Conservation (phyloP, 2,797 vertebrate species). For the Huso huso region DNA sequence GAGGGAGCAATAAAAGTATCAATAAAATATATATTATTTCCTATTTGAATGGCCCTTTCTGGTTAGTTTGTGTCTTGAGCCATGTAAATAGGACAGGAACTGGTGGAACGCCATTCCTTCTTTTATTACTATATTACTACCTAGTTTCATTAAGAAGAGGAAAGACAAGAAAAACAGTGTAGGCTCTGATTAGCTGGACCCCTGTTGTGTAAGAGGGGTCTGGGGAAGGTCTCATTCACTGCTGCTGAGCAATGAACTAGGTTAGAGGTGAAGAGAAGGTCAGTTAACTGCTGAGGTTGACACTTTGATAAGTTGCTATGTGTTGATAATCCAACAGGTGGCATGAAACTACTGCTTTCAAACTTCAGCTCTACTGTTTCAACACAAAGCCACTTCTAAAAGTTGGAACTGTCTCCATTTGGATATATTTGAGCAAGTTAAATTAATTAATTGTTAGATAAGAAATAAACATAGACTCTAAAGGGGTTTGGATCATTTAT, state of each 20-base stretch:
- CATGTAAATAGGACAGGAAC: constrained; percentile 6
- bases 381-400: constrained; percentile 17
- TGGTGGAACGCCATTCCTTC: constrained; percentile 3
- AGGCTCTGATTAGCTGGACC: constrained; percentile 15
- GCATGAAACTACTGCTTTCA: constrained; percentile 47
- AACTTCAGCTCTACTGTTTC: constrained; percentile 1
- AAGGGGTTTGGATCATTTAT: constrained; percentile 19
- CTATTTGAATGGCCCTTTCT: no score
- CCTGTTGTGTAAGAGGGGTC: constrained; percentile 18
- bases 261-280: constrained; percentile 33
- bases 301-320: constrained; percentile 39
- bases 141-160: constrained; percentile 21
- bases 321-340: constrained; percentile 60
- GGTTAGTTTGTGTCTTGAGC: no score
- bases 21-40: no score
- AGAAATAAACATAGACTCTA: not conserved
- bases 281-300: constrained; percentile 31
- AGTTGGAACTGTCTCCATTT: constrained; percentile 2
- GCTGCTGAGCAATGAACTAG: constrained; percentile 17
- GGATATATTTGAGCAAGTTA: constrained; percentile 21
- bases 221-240: constrained; percentile 14
- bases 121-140: constrained; percentile 21
- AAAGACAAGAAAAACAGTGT: constrained; percentile 1
- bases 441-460: constrained; percentile 25
- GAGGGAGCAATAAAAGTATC: no score